Conservation (phyloP, 2,888 invertebrate genomes). For the Andrena bucephala region DNA sequence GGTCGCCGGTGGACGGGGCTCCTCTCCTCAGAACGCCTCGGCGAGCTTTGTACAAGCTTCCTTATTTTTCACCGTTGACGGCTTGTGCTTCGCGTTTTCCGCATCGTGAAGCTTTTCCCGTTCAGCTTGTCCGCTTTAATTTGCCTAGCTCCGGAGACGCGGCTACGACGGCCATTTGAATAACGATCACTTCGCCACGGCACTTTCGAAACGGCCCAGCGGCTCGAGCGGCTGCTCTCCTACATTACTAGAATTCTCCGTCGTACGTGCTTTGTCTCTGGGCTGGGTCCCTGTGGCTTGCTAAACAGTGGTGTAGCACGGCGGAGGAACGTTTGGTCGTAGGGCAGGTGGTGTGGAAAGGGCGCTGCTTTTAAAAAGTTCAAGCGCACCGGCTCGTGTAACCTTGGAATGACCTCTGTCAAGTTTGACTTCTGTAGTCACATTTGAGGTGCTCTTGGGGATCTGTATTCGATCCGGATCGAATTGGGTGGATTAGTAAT, state of each 20-base stretch:
- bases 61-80: background rate
- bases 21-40: background rate
- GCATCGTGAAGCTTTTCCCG: background rate
- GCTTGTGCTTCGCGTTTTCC: slow-evolving; percentile 1
- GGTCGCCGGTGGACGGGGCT: background rate
- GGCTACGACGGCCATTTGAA: slow-evolving; percentile 4
- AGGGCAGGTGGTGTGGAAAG: too few relatives aligned
- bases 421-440: too few relatives aligned
- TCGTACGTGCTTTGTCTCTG: background rate
- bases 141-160: background rate
- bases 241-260: background rate
- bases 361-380: too few relatives aligned
- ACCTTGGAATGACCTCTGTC: too few relatives aligned
- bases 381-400: too few relatives aligned
- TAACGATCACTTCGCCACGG: background rate
- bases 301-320: too few relatives aligned
- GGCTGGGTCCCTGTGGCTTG: background rate
- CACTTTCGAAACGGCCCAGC: background rate
- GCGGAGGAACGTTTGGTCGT: too few relatives aligned
- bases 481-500: too few relatives aligned
- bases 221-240: background rate
- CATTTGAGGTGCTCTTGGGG: too few relatives aligned
- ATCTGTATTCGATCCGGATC: too few relatives aligned
- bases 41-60: background rate
- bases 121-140: slow-evolving; percentile 18